Percentiles rank a stretch among this genome's conserved stretches.
These are phyloP conservation scores for Molothrus aeneus DNA, from an alignment of 2,797 vertebrate species.

Conservation along the genomic window DNA sequence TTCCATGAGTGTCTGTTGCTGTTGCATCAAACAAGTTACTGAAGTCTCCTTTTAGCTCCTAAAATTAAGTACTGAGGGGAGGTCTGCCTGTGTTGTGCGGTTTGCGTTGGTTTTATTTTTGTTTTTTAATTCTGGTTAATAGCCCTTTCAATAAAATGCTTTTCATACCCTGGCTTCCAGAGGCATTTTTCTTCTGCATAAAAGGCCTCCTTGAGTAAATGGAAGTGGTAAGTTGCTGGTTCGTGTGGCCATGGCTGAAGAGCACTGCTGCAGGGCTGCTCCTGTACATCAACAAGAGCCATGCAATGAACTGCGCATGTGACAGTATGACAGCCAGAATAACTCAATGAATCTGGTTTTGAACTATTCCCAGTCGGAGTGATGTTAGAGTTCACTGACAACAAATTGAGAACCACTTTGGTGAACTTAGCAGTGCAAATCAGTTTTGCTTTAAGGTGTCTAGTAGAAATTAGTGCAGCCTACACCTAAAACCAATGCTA, in stretches of 20 bases:
- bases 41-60: background rate
- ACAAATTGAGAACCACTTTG: background rate
- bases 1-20: background rate
- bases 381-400: background rate
- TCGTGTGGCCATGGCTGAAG: rapidly evolving
- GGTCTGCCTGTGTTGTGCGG: background rate
- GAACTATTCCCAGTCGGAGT: background rate
- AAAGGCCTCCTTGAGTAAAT: background rate
- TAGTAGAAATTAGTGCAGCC: background rate
- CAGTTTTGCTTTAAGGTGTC: background rate
- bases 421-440: background rate
- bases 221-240: background rate
- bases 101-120: background rate
- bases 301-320: rapidly evolving
- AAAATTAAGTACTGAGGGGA: background rate
- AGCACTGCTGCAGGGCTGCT: background rate
- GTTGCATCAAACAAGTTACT: background rate
- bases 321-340: background rate
- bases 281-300: background rate
- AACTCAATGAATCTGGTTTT: background rate
- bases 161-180: background rate
- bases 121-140: background rate
- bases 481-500: background rate
- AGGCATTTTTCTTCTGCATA: background rate
- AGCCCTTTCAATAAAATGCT: background rate